Percentiles rank a stretch among this genome's conserved stretches.
These are phyloP conservation scores for Girardia tigrina DNA, from an alignment of 2,888 invertebrate species.

Conservation along the genomic window DNA sequence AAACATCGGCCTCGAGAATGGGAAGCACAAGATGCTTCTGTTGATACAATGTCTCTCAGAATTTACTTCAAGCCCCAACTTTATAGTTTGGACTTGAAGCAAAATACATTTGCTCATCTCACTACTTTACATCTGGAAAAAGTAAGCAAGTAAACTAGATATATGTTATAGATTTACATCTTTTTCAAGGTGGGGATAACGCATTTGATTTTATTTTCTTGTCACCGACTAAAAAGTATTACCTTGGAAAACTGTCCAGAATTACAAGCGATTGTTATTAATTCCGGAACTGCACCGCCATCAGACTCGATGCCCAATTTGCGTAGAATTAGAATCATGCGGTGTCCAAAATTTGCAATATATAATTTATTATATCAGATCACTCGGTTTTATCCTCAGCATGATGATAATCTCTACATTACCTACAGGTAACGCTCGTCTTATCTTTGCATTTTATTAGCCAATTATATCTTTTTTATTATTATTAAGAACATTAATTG, in stretches of 20 bases:
- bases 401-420: slow-evolving; percentile 33
- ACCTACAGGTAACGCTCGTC: slow-evolving; percentile 14
- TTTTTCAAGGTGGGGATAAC: slow-evolving; percentile 15
- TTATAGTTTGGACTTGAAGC: neutral
- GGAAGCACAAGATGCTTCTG: slow-evolving; percentile 30
- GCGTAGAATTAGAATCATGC: slow-evolving; percentile 31
- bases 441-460: neutral
- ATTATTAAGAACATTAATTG: neutral
- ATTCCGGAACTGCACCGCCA: neutral
- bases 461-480: neutral
- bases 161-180: no score
- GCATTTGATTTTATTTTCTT: slow-evolving; percentile 1
- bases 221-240: slow-evolving; percentile 25
- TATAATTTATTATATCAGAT: slow-evolving; percentile 27
- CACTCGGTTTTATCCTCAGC: slow-evolving; percentile 26
- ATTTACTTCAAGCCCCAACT: neutral
- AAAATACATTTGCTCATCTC: slow-evolving; percentile 12
- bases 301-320: neutral
- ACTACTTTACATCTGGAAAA: slow-evolving; percentile 31
- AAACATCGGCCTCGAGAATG: slow-evolving; percentile 19
- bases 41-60: slow-evolving; percentile 20
- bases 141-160: neutral
- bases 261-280: slow-evolving; percentile 15
- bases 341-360: slow-evolving; percentile 35
- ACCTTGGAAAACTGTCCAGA: slow-evolving; percentile 33